Evolutionary conservation across 2,113 vertebrate species (phyloP), one percentile per base, ranked within the genome.

Genomic region (Stomatorhinus ivindoensis): DNA sequence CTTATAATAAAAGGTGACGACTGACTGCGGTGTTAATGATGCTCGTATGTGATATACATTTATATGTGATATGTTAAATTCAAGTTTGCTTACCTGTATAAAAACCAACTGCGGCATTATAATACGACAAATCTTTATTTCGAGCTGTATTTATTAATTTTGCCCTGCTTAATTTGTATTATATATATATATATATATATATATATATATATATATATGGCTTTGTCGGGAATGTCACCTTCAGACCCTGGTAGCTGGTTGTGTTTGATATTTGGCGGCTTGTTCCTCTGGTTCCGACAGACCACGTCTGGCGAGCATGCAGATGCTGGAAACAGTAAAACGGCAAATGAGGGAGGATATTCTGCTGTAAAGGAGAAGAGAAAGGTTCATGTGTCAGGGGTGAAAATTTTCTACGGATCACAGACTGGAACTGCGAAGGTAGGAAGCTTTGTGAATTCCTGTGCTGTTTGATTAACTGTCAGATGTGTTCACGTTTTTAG

Each of bases 401-500:
- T 98, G 6, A 97, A 97, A 94, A 95, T 99, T 91, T 97, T 99
- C 91, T 98, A 96, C 76, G 98, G 97, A 1, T 98, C 97, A 9
- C 98, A 99, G 92, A 99, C 97, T 9, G 97, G 97, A 90, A 99
- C 97, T 8, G 97, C 97, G 89, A 97, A 98, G 97, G 98, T 99
- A 94, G n/a, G 48, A 42, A 58, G 44, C 42, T 55, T 51, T 4
- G 85, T n/a, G 47, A 31, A 11, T 87, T 27, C 11, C 48, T 24
- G 27, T 55, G 5, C 24, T 86, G 53, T 51, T 51, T 35, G 31
- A 73, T 73, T 73, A 35, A 35, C 27, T 73, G 65, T 5, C 27
- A 17, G 3, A n/a, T 61, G 24, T 27, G n/a, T 19, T 35, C 13
- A 42, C 69, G 4, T 42, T 13, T 13, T 73, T 80, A 80, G 13